Base-by-base conservation (phyloP, 2,113 vertebrate genomes). In the Bufo gargarizans region DNA sequence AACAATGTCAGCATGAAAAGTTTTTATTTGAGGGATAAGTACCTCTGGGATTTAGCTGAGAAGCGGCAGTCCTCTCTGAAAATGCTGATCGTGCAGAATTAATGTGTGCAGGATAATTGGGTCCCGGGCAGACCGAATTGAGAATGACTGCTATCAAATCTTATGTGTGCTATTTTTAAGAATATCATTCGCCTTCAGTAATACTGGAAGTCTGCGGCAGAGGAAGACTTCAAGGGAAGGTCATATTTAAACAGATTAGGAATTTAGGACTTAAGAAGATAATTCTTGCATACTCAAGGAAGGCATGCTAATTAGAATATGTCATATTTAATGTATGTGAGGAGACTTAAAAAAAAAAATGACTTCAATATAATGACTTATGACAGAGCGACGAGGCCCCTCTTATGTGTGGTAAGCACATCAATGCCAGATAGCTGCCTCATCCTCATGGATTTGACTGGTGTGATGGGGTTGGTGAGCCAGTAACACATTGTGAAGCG, bases 231-330 rank as follows among this genome's bases (percentile, higher is more conserved):
- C 61, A 80, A 79, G 61, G 86, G 86, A 80, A 87, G 77, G 77
- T 87, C 86, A 78, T 86, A 86, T 78, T 86, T 86, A 86, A 76
- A 86, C 45, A 86, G 85, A 86, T 86, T 86, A 86, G 43, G 84
- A 49, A 55, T 86, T 86, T 86, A 86, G 56, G 84, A 49, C 71
- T 86, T 86, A 86, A 76, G 71, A 43, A 86, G 84, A 86, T 86
- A 86, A 86, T 76, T 86, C 45, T 77, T n/a, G 63, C 17, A 20
- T 71, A 58, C 72, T 69, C 61, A 83, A 53, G 69, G 84, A 61
- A 86, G 84, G 63, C 84, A 22, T 77, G 84, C 72, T 86, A 86
- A 86, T 86, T 86, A 86, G 72, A 77, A 59, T 58, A 61, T 76
- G 76, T 77, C 72, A 72, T 49, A 45, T 86, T 61, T 86, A 86